Evolutionary conservation across 2,888 invertebrate genomes (phyloP).

Genomic region (Stegana nigrithorax): DNA sequence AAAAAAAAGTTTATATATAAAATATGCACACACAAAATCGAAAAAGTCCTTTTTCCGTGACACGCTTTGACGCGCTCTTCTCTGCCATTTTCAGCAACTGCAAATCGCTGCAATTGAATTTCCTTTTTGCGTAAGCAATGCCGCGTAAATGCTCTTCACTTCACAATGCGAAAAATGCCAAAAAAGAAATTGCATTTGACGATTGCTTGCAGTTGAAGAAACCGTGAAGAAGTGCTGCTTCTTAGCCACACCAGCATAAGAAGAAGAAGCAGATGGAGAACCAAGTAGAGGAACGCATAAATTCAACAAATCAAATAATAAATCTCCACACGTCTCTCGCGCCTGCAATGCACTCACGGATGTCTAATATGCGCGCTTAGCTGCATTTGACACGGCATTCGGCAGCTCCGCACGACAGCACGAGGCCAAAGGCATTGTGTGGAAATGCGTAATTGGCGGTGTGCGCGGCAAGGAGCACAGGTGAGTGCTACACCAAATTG

Average conservation of each 20-base stretch:
- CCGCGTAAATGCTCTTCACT: constrained; percentile 1
- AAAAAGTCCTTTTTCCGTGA: too few relatives aligned
- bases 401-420: not conserved
- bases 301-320: constrained; percentile 19
- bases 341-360: not conserved
- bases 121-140: not conserved
- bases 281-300: constrained; percentile 12
- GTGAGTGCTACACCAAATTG: constrained; percentile 5
- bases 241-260: not conserved
- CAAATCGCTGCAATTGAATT: constrained; percentile 17
- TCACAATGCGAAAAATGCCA: not conserved
- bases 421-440: not conserved
- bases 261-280: not conserved
- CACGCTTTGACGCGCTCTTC: not conserved
- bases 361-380: not conserved
- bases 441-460: not conserved
- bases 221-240: not conserved
- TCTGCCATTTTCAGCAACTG: not conserved
- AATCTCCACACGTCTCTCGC: constrained; percentile 2
- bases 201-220: not conserved
- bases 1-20: too few relatives aligned
- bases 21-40: too few relatives aligned
- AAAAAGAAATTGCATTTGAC: not conserved
- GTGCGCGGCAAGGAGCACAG: too few relatives aligned
- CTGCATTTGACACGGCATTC: constrained; percentile 6